These are phyloP conservation scores for Lacanobia oleracea DNA, from an alignment of 2,888 invertebrate species.

Conservation along the genomic window DNA sequence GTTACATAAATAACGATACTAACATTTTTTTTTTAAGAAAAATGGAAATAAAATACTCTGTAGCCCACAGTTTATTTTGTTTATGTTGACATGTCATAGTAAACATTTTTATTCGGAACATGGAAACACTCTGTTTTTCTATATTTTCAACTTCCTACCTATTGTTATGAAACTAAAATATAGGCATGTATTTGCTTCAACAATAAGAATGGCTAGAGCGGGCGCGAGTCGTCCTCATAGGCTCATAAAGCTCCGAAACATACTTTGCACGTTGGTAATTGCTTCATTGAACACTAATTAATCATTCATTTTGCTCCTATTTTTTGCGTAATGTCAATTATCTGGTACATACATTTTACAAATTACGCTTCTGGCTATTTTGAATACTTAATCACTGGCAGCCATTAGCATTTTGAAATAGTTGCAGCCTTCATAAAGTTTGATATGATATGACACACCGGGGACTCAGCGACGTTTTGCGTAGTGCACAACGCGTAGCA, in stretches of 20 bases:
- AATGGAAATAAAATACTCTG: too few species aligned
- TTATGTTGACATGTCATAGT: constrained; percentile 18
- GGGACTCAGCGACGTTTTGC: not conserved
- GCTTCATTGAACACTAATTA: constrained; percentile 59
- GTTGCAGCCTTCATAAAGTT: not conserved
- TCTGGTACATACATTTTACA: not conserved
- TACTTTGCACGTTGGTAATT: constrained; percentile 46
- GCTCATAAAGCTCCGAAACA: constrained; percentile 50
- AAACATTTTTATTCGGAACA: constrained; percentile 35
- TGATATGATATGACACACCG: not conserved
- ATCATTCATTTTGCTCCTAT: not conserved
- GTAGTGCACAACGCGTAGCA: too few species aligned
- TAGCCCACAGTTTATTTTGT: not conserved
- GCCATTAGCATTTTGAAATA: not conserved
- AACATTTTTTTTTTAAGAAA: too few species aligned
- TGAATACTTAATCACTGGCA: not conserved
- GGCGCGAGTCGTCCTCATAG: constrained; percentile 63
- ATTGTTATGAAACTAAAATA: constrained; percentile 61
- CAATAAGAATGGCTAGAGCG: constrained; percentile 59
- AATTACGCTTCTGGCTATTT: constrained; percentile 1
- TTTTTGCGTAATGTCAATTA: constrained; percentile 15
- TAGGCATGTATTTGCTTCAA: constrained; percentile 34
- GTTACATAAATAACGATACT: not conserved
- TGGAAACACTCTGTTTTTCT: constrained; percentile 60
- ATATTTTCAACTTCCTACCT: constrained; percentile 45